These are phyloP conservation scores for Macroramphosus scolopax DNA, from an alignment of 2,797 vertebrate species.

Conservation along the genomic window DNA sequence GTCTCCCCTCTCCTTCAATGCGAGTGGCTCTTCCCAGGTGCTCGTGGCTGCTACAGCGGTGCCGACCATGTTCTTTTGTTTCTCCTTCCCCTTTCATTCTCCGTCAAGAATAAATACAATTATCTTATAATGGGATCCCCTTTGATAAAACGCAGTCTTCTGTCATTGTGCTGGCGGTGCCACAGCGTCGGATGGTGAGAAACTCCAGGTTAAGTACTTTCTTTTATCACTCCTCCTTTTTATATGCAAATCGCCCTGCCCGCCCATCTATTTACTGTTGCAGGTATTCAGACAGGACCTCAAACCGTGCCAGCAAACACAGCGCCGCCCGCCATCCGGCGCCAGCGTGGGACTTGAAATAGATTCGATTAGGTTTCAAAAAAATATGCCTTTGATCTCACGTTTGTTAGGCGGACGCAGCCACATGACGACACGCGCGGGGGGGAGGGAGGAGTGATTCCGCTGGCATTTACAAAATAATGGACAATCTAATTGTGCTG, in stretches of 20 bases:
- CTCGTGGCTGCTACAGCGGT: conserved; percentile 21
- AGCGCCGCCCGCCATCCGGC: conserved; percentile 47
- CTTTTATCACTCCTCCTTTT: conserved; percentile 78
- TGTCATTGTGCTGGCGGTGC: conserved; percentile 72
- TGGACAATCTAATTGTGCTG: conserved; percentile 72
- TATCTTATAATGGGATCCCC: conserved; percentile 77
- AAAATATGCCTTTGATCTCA: conserved; percentile 71
- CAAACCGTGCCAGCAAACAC: conserved; percentile 54
- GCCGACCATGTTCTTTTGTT: conserved; percentile 55
- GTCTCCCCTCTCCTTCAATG: conserved; percentile 24
- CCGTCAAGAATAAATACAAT: conserved; percentile 73
- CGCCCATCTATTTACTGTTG: conserved; percentile 77
- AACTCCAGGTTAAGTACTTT: conserved; percentile 79
- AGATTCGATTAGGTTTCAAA: conserved; percentile 75
- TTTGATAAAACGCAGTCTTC: conserved; percentile 73
- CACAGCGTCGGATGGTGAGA: conserved; percentile 72
- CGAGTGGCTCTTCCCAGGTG: conserved; percentile 35
- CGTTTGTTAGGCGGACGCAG: conserved; percentile 71
- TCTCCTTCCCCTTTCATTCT: conserved; percentile 46
- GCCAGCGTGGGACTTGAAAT: conserved; percentile 60
- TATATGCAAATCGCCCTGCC: conserved; percentile 77
- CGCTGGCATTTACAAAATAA: conserved; percentile 73
- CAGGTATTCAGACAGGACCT: conserved; percentile 72
- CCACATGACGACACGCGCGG: conserved; percentile 65
- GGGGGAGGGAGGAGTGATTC: conserved; percentile 61